Base-by-base conservation (phyloP, 2,888 invertebrate species). In the Xestobium rufovillosum region DNA sequence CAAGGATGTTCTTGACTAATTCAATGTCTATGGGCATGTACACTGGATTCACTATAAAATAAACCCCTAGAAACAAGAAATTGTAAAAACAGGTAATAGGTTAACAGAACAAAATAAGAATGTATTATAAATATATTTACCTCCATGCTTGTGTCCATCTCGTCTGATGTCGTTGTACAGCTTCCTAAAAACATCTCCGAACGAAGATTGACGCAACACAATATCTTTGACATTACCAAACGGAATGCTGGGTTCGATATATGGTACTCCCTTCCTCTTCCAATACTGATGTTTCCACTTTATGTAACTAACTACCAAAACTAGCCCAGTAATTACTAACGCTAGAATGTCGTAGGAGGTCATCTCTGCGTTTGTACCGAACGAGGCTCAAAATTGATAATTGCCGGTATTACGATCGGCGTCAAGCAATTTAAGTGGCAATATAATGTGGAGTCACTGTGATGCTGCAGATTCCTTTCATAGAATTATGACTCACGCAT, bases 1-100 rank as follows among this genome's bases (percentile, higher is more conserved):
- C 68, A 48, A 78, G 50, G 12, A 78, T 61, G 27, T 66, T 64
- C 35, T 50, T 51, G 14, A 52, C 28, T 6, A 36, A 41, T n/a
- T 50, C 45, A 3, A 39, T 30, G 28, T 49, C 43, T 1, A 43
- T 19, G 1, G 44, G 41, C 1, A 50, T 1, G 29, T 44, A 49
- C 3, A 35, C 33, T 0, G 49, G 47, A n/a, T n/a, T n/a, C n/a
- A n/a, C n/a, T n/a, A n/a, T n/a, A n/a, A n/a, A n/a, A n/a, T n/a
- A 14, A n/a, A n/a, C n/a, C n/a, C n/a, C n/a, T n/a, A n/a, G n/a
- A n/a, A n/a, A n/a, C n/a, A n/a, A n/a, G n/a, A n/a, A n/a, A n/a
- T n/a, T n/a, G n/a, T n/a, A n/a, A n/a, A n/a, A n/a, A n/a, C n/a
- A n/a, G n/a, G n/a, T n/a, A n/a, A n/a, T n/a, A n/a, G n/a, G n/a